phyloP scores from a whole-genome alignment of 2,113 vertebrate species.

The Haemorhous mexicanus region DNA sequence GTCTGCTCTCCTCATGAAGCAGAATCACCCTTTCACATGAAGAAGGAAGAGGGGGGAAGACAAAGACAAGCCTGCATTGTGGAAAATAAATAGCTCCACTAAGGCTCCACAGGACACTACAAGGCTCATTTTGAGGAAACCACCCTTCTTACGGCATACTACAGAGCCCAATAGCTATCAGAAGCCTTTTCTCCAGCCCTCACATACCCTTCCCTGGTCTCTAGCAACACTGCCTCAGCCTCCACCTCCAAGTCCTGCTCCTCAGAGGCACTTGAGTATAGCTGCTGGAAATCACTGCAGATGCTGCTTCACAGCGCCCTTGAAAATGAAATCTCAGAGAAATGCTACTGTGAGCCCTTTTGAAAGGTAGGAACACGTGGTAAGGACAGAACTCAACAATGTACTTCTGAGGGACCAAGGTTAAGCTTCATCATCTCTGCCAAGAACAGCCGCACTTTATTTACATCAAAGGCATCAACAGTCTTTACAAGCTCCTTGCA shows the following conservation, averaged over 20 bases:
- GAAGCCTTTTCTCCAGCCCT: neutral
- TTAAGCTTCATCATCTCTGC: neutral
- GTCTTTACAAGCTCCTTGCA: neutral
- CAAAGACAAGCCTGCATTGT: neutral
- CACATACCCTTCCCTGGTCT: neutral
- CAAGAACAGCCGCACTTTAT: neutral
- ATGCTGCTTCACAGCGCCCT: neutral
- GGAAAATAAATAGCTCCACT: neutral
- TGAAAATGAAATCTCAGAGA: neutral
- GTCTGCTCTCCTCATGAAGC: neutral
- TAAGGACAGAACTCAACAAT: neutral
- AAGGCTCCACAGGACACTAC: neutral
- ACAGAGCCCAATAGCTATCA: neutral
- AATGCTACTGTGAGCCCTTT: neutral
- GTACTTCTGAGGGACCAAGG: neutral
- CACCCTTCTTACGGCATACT: neutral
- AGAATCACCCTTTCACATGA: neutral
- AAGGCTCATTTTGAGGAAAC: neutral
- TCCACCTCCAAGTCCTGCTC: neutral
- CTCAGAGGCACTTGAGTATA: fast-evolving
- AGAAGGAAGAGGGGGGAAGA: neutral
- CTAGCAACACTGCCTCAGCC: neutral
- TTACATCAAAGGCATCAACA: neutral
- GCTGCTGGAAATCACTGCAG: neutral
- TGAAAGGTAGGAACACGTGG: neutral